These are phyloP conservation scores for Sigmodon hispidus DNA, from an alignment of 2,113 vertebrate genomes.

Conservation along the genomic window DNA sequence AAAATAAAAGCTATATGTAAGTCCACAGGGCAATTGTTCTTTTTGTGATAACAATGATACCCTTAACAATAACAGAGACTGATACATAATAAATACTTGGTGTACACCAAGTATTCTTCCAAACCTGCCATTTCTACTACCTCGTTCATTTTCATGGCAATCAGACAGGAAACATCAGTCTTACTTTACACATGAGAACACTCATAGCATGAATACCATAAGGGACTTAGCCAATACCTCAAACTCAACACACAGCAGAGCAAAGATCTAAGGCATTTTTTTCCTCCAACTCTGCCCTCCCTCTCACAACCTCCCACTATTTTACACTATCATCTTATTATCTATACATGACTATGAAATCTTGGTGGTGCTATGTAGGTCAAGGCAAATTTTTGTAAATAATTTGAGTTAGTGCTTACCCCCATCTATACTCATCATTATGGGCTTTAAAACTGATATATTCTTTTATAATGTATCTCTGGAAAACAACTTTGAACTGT, in stretches of 20 bases:
- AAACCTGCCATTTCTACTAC: not conserved
- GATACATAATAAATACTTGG: not conserved
- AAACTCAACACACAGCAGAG: not conserved
- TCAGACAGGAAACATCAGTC: not conserved
- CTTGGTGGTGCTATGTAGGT: not conserved
- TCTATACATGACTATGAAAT: too few relatives aligned
- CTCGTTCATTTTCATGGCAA: not conserved
- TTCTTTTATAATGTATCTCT: not conserved
- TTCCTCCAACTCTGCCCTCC: not conserved
- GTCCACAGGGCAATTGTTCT: not conserved
- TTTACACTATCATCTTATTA: not conserved
- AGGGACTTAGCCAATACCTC: not conserved
- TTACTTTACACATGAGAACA: not conserved
- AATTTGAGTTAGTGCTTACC: not conserved
- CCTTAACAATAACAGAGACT: not conserved
- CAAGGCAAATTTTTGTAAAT: not conserved
- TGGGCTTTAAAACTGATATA: not conserved
- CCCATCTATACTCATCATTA: not conserved
- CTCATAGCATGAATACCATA: not conserved
- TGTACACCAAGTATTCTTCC: not conserved
- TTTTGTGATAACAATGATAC: not conserved
- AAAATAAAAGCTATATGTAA: not conserved
- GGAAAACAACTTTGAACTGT: not conserved
- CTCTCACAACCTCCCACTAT: not conserved
- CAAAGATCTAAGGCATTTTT: not conserved